Conservation (phyloP, 2,888 invertebrate genomes). For the Litoditis marina region DNA sequence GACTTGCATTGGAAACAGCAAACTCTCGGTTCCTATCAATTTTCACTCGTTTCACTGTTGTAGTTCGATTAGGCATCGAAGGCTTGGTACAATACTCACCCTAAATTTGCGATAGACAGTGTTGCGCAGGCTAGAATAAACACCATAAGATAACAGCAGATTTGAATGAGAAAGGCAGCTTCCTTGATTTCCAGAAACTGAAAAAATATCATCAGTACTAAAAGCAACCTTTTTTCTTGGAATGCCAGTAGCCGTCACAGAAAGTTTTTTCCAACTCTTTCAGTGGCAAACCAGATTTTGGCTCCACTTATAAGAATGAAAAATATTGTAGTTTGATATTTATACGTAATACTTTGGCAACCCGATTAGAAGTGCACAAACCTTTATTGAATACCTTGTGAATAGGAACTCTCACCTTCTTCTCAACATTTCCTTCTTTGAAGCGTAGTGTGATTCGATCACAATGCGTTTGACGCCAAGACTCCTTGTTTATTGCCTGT, state of each 20-base stretch:
- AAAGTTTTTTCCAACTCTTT: no score
- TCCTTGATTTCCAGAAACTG: slow-evolving; percentile 54
- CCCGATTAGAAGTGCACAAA: no score
- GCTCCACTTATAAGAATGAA: no score
- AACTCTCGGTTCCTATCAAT: not conserved
- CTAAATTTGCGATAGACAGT: slow-evolving; percentile 38
- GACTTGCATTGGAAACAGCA: no score
- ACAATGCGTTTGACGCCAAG: slow-evolving; percentile 71
- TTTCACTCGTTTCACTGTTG: not conserved
- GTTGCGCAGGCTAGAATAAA: slow-evolving; percentile 42
- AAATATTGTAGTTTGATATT: no score
- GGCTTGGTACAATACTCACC: no score
- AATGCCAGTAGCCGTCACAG: no score
- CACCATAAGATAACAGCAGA: slow-evolving; percentile 46
- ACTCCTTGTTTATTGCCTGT: slow-evolving; percentile 66
- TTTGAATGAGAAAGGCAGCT: slow-evolving; percentile 39
- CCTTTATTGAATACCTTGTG: no score
- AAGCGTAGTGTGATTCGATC: slow-evolving; percentile 80
- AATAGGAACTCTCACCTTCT: slow-evolving; percentile 69
- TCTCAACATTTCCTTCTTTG: slow-evolving; percentile 76
- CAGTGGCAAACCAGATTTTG: no score
- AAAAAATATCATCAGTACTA: slow-evolving; percentile 18
- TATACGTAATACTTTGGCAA: no score
- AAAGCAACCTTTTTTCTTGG: no score
- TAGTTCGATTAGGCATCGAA: not conserved